These are phyloP conservation scores for Ectemnius cavifrons DNA, from an alignment of 2,888 invertebrate genomes.

Conservation along the genomic window DNA sequence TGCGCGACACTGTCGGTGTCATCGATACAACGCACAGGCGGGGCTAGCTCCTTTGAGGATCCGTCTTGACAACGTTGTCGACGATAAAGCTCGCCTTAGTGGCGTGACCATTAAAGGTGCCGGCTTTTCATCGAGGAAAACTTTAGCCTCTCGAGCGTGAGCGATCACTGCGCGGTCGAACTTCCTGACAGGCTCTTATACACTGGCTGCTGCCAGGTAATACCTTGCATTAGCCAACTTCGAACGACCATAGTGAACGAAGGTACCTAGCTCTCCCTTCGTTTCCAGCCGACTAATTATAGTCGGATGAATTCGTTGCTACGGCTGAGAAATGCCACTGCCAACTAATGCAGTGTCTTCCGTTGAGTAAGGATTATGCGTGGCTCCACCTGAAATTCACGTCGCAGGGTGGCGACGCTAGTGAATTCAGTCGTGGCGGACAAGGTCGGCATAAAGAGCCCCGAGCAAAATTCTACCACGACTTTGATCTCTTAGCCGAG, in stretches of 20 bases:
- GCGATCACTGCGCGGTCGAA: slow-evolving; percentile 40
- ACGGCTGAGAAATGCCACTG: background rate
- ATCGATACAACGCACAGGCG: slow-evolving; percentile 24
- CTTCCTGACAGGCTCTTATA: slow-evolving; percentile 50
- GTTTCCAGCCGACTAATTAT: slow-evolving; percentile 49
- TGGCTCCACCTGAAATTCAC: slow-evolving; percentile 14
- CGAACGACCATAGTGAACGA: slow-evolving; percentile 13
- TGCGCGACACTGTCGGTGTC: slow-evolving; percentile 28
- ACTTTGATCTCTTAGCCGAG: slow-evolving; percentile 53
- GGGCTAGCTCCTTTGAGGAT: slow-evolving; percentile 37
- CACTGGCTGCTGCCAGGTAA: slow-evolving; percentile 26
- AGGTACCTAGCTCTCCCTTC: slow-evolving; percentile 43
- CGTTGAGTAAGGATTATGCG: background rate
- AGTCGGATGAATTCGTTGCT: background rate
- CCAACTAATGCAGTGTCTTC: background rate
- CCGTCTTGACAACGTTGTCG: slow-evolving; percentile 42
- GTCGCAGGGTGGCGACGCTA: slow-evolving; percentile 10
- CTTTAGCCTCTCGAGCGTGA: slow-evolving; percentile 46
- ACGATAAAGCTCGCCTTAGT: slow-evolving; percentile 41
- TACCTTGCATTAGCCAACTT: slow-evolving; percentile 48
- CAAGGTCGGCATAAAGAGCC: slow-evolving; percentile 55
- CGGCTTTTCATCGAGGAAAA: slow-evolving; percentile 49
- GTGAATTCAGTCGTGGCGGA: slow-evolving; percentile 49
- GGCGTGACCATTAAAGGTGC: slow-evolving; percentile 43
- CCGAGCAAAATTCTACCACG: slow-evolving; percentile 57